phyloP scores from a whole-genome alignment of 2,888 invertebrate species.

The Drosophila robusta region DNA sequence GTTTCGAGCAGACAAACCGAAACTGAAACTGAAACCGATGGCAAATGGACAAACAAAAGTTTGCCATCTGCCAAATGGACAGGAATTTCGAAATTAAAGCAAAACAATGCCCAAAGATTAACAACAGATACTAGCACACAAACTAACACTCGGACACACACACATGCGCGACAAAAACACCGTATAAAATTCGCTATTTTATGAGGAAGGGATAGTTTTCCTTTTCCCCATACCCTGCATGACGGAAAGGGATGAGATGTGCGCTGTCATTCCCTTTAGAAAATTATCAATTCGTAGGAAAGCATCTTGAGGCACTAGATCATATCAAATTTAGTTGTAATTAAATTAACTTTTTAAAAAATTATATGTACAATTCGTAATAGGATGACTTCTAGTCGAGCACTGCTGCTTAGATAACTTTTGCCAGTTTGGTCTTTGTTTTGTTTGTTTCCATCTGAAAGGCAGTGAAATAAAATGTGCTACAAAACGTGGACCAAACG shows the following conservation, averaged over 20 bases:
- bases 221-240: constrained; percentile 38
- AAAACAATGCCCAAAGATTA: constrained; percentile 78
- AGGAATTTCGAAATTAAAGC: constrained; percentile 74
- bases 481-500: constrained; percentile 58
- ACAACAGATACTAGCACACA: constrained; percentile 57
- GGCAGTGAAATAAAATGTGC: constrained; percentile 66
- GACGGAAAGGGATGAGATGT: neutral
- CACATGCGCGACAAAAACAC: constrained; percentile 30
- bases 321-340: neutral
- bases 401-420: neutral
- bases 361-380: neutral
- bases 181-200: constrained; percentile 57
- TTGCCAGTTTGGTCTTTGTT: constrained; percentile 22
- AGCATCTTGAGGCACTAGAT: neutral
- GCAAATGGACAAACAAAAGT: constrained; percentile 63
- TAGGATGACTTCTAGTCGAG: constrained; percentile 9
- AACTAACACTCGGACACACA: constrained; percentile 33
- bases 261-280: neutral
- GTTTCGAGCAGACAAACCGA: constrained; percentile 23
- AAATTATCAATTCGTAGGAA: neutral
- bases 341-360: neutral
- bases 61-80: constrained; percentile 64
- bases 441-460: constrained; percentile 33
- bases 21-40: constrained; percentile 30
- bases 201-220: constrained; percentile 49